Base-by-base conservation (phyloP, 2,888 invertebrate species). In the Octonoba sinensis region DNA sequence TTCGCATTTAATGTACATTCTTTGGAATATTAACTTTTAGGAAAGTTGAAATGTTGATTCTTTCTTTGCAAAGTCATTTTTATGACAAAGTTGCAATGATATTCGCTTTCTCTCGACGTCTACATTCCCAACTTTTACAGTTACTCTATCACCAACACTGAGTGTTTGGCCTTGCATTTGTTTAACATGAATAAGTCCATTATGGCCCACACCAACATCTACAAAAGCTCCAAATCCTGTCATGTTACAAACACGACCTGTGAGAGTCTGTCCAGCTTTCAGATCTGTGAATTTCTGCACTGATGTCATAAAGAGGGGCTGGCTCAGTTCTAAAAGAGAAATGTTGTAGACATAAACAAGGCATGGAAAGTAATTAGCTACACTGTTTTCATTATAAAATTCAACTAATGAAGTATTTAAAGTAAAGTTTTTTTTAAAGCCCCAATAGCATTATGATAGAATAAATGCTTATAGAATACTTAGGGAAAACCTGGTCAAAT, bases 181-280 rank as follows among this genome's bases (percentile, higher is more conserved):
- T 24, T 65, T 74, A 18, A 67, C 22, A 59, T 84, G 84, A 15
- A 84, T 78, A 13, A 84, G 64, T 1, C 84, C 84, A 57, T 64
- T 46, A 1, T n/a, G 57, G 44, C 88, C 89, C 1, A 90, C 87
- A 3, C 90, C 90, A 67, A 89, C 87, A 87, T 97, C 97, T 0
- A 96, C 94, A 89, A 97, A 97, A 70, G 94, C 93, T 0, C 97
- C 97, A 88, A 97, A 97, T 84, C 94, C 93, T 0, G 95, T 95
- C 0, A 94, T 93, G 88, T 97, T 97, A 18, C 91, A 91, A 0
- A 97, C 93, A 1, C 93, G 92, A n/a, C 97, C 95, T 2, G 87
- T 87, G 47, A 89, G 60, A 15, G 56, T 75, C 56, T 86, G 85
- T 3, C 88, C 88, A 1, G 44, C 47, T 59, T 85, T 85, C 2